Base-by-base conservation (phyloP, 2,797 vertebrate genomes). In the Bradypodion ventrale region DNA sequence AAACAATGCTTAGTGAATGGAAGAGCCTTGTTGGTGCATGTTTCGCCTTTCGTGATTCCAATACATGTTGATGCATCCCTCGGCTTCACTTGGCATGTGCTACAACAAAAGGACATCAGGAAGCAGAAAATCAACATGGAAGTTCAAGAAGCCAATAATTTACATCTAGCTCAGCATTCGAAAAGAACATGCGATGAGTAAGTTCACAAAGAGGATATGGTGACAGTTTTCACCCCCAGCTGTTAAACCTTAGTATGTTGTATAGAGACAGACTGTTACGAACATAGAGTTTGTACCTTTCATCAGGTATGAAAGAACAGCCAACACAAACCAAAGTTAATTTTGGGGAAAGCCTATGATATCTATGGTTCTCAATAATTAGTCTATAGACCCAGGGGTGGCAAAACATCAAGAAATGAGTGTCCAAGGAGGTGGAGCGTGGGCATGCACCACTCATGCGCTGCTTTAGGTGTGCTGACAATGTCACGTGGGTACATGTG, bases 1-100 rank as follows among this genome's bases (percentile, higher is more conserved):
- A 99, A 99, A 96, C 99, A 99, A 95, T 99, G 98, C 92, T 94
- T 96, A 87, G 98, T 98, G 95, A 98, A 99, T 81, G 99, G 99
- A 94, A 99, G 96, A 90, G 98, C 97, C 94, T 93, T 95, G 95
- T 97, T 98, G 91, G 88, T 94, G 95, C 99, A 99, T 89, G 95
- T 94, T 88, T 97, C 97, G 88, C 97, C 98, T 95, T 98, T 98
- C 15, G 95, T 96, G 84, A 94, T 97, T 88, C 98, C 98, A 56
- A 96, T 97, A 94, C 99, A 99, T 59, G 96, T 90, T 80, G 97
- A 97, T 80, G 88, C 89, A 90, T 96, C 96, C 91, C 94, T 96
- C 93, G 95, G 93, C 90, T 94, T 96, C 40, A 85, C 92, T 93
- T 93, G 96, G 94, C 94, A 96, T 90, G 92, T 91, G 94, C 97